A percentile compares a stretch with the other conserved stretches of the same genome.
These are phyloP conservation scores for Encarsia formosa DNA, from an alignment of 2,888 invertebrate genomes.

Conservation along the genomic window DNA sequence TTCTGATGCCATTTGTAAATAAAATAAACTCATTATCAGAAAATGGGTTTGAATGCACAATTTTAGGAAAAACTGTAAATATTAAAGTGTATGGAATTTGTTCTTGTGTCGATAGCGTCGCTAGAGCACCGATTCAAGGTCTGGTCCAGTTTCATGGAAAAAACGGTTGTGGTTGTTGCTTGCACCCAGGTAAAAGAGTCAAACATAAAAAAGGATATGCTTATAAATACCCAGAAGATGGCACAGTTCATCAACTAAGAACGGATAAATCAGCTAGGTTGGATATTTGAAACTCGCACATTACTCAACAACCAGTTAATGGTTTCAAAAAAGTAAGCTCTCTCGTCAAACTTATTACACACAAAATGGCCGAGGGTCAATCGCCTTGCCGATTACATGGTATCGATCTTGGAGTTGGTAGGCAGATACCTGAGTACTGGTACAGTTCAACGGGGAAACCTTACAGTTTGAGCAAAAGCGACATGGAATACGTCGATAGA, in stretches of 20 bases:
- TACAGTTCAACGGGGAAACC: not conserved
- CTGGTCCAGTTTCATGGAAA: not conserved
- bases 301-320: no score
- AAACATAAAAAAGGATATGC: not conserved
- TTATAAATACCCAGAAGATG: not conserved
- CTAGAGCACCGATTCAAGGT: conserved; percentile 4
- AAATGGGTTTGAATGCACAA: not conserved
- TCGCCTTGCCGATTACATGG: conserved; percentile 24
- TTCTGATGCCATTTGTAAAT: not conserved
- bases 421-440: conserved; percentile 21
- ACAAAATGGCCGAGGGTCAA: conserved; percentile 20
- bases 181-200: not conserved
- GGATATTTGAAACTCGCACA: no score
- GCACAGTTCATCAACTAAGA: no score
- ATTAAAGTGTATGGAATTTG: not conserved
- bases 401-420: conserved; percentile 6
- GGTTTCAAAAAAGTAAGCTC: conserved; percentile 4
- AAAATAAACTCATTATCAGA: not conserved
- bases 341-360: conserved; percentile 11
- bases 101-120: not conserved
- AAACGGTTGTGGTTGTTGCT: not conserved
- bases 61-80: not conserved
- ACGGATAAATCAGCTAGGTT: no score
- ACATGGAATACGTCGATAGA: conserved; percentile 5
- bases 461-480: not conserved